Percentiles rank a stretch among this genome's conserved stretches.
These are phyloP conservation scores for Pseudomyrmex gracilis DNA, from an alignment of 1,140 invertebrate genomes.

Conservation along the genomic window DNA sequence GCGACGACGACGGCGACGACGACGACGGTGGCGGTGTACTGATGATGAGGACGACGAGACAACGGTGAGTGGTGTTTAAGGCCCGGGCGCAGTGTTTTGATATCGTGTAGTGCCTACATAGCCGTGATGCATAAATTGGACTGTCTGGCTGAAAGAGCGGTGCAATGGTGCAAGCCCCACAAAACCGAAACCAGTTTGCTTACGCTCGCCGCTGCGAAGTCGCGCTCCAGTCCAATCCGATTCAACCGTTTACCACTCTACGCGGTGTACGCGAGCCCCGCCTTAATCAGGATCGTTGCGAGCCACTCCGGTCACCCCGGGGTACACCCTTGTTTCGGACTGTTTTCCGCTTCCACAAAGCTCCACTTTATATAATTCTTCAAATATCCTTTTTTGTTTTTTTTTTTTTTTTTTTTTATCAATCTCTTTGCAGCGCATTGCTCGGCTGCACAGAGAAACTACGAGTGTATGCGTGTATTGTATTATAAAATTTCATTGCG, in stretches of 20 bases:
- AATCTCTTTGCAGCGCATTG: no score
- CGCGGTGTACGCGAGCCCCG: constrained; percentile 82
- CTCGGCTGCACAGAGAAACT: no score
- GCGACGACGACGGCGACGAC: no score
- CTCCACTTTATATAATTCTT: no score
- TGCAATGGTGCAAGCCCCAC: constrained; percentile 85
- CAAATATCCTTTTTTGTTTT: no score
- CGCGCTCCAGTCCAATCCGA: constrained; percentile 84
- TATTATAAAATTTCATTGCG: no score
- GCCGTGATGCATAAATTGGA: constrained; percentile 86
- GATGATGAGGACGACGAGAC: constrained; percentile 62
- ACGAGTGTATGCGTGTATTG: no score
- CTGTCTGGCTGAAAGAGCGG: constrained; percentile 84
- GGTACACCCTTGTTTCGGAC: neutral
- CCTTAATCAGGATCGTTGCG: constrained; percentile 81
- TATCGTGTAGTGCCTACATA: constrained; percentile 86
- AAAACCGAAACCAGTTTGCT: constrained; percentile 85
- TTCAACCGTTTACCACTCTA: constrained; percentile 83
- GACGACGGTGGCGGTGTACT: neutral
- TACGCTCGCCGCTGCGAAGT: constrained; percentile 75
- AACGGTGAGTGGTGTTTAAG: constrained; percentile 77
- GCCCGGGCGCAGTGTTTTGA: constrained; percentile 82
- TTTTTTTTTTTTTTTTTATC: no score
- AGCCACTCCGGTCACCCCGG: neutral
- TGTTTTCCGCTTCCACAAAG: no score